These are phyloP conservation scores for Hylaeus anthracinus DNA, from an alignment of 1,140 invertebrate species.

Conservation along the genomic window DNA sequence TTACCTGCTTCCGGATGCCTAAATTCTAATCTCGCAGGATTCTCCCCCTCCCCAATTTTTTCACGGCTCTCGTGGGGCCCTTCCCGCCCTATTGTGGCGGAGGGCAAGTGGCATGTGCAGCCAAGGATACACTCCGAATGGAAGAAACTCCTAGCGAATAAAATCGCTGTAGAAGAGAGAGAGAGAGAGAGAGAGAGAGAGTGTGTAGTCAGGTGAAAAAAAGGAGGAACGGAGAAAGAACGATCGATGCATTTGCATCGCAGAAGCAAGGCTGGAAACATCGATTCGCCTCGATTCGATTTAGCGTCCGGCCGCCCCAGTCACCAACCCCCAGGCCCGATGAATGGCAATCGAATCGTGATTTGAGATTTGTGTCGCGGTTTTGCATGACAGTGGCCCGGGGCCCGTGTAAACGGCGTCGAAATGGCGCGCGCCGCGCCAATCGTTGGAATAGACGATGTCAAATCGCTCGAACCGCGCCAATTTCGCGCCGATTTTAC, in stretches of 20 bases:
- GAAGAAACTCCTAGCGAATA: neutral
- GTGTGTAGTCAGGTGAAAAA: neutral
- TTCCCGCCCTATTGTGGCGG: neutral
- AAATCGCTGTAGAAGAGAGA: neutral
- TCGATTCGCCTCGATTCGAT: slow-evolving; percentile 64
- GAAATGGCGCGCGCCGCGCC: slow-evolving; percentile 61
- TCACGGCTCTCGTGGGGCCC: slow-evolving; percentile 10
- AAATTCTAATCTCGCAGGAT: slow-evolving; percentile 15
- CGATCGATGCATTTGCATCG: slow-evolving; percentile 34
- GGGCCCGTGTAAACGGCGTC: slow-evolving; percentile 50
- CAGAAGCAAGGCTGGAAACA: slow-evolving; percentile 53
- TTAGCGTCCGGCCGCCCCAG: slow-evolving; percentile 30
- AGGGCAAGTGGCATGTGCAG: slow-evolving; percentile 24
- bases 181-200: neutral
- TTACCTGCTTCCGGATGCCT: slow-evolving; percentile 36
- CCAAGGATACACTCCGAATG: neutral
- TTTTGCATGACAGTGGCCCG: slow-evolving; percentile 68
- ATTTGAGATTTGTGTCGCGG: slow-evolving; percentile 66
- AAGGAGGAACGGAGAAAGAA: neutral
- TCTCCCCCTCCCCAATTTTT: neutral
- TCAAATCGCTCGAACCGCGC: slow-evolving; percentile 59
- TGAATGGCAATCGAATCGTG: slow-evolving; percentile 67
- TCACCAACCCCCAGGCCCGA: slow-evolving; percentile 6
- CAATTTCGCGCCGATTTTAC: slow-evolving; percentile 58
- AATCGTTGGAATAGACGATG: slow-evolving; percentile 61